Evolutionary conservation across 2,113 vertebrate genomes (phyloP).

Genomic region (Pterocles orientalis): DNA sequence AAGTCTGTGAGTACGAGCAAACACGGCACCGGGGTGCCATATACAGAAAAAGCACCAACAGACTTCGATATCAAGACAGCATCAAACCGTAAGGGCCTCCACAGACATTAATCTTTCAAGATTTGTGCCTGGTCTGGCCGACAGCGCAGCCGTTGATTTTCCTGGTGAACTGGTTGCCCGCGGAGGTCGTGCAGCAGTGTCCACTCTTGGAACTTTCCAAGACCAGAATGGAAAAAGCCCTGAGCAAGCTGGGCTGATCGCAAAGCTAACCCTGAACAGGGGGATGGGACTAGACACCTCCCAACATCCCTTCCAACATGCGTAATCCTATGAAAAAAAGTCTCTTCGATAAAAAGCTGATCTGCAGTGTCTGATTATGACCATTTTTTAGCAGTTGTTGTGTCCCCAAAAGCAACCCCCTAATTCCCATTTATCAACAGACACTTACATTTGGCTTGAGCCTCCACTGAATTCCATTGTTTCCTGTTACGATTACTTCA

Average conservation of each 20-base stretch:
- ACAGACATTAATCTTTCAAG: background rate
- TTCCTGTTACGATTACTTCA: constrained; percentile 89
- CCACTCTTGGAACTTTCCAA: background rate
- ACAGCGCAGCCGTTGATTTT: rapidly evolving
- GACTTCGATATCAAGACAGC: too few species aligned
- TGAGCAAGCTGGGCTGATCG: background rate
- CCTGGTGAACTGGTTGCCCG: background rate
- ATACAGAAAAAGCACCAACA: background rate
- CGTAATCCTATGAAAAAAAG: background rate
- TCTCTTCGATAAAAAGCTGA: background rate
- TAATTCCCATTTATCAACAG: background rate
- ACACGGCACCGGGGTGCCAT: background rate
- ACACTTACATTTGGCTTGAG: constrained; percentile 82
- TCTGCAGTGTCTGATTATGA: background rate
- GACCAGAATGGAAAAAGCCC: background rate
- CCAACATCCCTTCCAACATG: background rate
- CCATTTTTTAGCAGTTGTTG: background rate
- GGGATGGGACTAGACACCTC: background rate
- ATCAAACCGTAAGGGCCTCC: background rate
- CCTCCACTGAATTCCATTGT: constrained; percentile 90
- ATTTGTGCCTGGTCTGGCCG: background rate
- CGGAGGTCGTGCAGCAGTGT: background rate
- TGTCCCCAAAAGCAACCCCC: rapidly evolving
- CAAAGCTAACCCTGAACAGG: background rate
- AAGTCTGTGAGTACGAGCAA: background rate